Evolutionary conservation across 2,113 vertebrate species (phyloP), one percentile per base, ranked within the genome.

Genomic region (Chrysemys picta): DNA sequence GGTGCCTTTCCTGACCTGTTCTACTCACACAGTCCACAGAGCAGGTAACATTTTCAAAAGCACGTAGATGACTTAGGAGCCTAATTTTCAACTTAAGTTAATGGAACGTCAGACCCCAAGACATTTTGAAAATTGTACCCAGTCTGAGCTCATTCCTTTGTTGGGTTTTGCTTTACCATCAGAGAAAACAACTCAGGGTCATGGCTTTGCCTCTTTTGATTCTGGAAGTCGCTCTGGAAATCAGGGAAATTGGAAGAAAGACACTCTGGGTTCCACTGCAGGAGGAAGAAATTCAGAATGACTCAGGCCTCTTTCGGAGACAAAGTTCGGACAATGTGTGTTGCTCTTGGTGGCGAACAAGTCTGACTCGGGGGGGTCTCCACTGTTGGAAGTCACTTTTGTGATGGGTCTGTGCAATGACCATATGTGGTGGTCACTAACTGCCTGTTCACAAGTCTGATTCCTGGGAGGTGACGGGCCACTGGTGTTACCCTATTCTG

Each of bases 81-180:
- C 65, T 69, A 19, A 69, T 69, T 69, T 69, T 69, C 65, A 21
- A n/a, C 17, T 3, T 38, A 72, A 22, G 19, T 72, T 38, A n/a
- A 38, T 72, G 57, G 47, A 59, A 47, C 52, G 42, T 52, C 50
- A n/a, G 84, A 79, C 47, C 17, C 0, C 0, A 81, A 0, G 0
- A 11, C 1, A 16, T 10, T 88, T 38, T 72, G 47, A 82, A 93
- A 87, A 65, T 0, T 25, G 31, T 42, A 78, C 35, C 17, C 1
- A 5, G n/a, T 38, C 11, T 25, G 10, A 47, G 84, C 72, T 21
- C 8, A 1, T 19, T 83, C 81, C 79, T 31, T 4, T 7, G 38
- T 0, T 5, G 76, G 4, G 76, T 0, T 29, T 47, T 25, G 42
- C 24, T 47, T 78, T 25, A 12, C 42, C 22, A 29, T 8, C 25